These are phyloP conservation scores for Cacajao melanocephalus DNA, from an alignment of 2,797 vertebrate species.

Conservation along the genomic window DNA sequence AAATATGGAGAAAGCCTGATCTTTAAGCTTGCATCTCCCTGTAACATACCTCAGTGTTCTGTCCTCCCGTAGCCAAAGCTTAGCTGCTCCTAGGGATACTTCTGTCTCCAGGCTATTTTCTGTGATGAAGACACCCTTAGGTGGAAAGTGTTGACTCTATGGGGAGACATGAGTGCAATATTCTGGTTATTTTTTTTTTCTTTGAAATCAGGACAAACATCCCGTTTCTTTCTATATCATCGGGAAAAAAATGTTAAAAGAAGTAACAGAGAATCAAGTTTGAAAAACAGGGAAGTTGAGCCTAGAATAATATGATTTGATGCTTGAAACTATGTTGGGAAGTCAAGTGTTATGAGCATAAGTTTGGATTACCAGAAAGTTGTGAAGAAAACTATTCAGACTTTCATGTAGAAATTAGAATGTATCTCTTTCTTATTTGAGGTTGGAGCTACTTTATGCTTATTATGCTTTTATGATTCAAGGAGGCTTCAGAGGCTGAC, in stretches of 20 bases:
- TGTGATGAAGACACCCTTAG: not conserved
- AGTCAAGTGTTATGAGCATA: not conserved
- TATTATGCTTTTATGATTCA: not conserved
- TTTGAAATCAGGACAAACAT: not conserved
- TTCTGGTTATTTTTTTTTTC: not conserved
- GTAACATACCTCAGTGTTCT: not conserved
- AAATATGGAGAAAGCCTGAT: not conserved
- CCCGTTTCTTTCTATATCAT: not conserved
- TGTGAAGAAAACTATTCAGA: not conserved
- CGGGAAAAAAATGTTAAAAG: not conserved
- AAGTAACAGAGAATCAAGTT: not conserved
- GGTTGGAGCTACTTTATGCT: not conserved
- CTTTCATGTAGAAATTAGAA: not conserved
- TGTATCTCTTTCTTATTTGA: not conserved
- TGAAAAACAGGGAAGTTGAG: not conserved
- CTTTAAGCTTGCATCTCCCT: not conserved
- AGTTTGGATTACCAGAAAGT: not conserved
- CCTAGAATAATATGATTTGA: not conserved
- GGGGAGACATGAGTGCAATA: accelerated
- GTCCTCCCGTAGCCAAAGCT: not conserved
- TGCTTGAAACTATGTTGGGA: not conserved
- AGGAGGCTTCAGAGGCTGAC: not conserved
- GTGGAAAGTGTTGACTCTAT: not conserved
- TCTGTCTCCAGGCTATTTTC: not conserved
- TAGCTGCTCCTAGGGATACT: accelerated